phyloP scores from a whole-genome alignment of 2,113 vertebrate species.

The Zeus faber region DNA sequence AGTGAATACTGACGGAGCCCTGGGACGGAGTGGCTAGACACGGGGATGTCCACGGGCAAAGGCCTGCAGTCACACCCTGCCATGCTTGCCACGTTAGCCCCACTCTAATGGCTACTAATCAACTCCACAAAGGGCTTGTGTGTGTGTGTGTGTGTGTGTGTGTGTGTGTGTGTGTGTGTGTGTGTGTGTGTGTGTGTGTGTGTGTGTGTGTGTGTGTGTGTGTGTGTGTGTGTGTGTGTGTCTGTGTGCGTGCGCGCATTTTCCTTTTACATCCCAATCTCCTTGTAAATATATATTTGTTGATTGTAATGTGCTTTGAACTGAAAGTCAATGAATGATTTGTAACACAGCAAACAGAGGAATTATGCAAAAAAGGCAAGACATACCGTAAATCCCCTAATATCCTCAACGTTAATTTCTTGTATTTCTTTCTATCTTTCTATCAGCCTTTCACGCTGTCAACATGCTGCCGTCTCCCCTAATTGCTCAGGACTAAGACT shows the following conservation, averaged over 20 bases:
- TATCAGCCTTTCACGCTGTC: no score
- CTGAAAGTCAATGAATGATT: no score
- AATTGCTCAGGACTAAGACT: no score
- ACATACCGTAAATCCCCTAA: no score
- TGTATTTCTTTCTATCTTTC: no score
- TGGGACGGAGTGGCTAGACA: slow-evolving; percentile 59
- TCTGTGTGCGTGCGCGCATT: slow-evolving; percentile 18
- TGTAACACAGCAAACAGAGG: no score
- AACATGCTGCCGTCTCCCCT: no score
- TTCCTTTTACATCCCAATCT: no score
- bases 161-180: background rate
- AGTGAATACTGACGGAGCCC: slow-evolving; percentile 68
- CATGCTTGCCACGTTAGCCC: slow-evolving; percentile 38
- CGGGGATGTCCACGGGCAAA: slow-evolving; percentile 62
- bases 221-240: slow-evolving; percentile 14
- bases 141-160: slow-evolving; percentile 11
- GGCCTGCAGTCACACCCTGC: slow-evolving; percentile 50
- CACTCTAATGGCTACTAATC: slow-evolving; percentile 36
- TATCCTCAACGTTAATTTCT: no score
- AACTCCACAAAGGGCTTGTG: slow-evolving; percentile 27
- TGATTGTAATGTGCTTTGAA: no score
- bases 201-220: slow-evolving; percentile 4
- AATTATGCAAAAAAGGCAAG: no score
- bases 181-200: background rate
- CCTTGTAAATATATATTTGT: no score